phyloP scores from a whole-genome alignment of 92 coral and sea anemone species.

The Anthopleura xanthogrammica region DNA sequence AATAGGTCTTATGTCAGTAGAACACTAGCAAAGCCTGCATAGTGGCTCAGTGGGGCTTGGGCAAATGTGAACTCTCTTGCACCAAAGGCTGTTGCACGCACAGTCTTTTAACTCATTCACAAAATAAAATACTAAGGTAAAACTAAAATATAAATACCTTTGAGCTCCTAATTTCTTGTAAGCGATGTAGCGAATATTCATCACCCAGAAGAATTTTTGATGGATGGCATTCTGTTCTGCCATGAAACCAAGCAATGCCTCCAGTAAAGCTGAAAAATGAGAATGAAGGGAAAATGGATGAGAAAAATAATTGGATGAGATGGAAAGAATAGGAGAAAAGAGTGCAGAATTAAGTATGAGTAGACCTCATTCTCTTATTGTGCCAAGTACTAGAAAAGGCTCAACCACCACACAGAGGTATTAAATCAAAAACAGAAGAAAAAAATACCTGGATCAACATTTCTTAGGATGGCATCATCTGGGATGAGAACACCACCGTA shows the following conservation, averaged over 20 bases:
- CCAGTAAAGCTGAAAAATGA: slow-evolving; percentile 51
- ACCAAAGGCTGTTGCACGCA: no score
- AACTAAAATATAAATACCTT: slow-evolving; percentile 35
- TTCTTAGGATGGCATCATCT: slow-evolving; percentile 66
- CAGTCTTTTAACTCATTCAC: no score
- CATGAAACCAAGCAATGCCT: slow-evolving; percentile 61
- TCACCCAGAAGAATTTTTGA: slow-evolving; percentile 77
- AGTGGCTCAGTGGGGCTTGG: no score
- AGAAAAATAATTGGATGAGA: not conserved
- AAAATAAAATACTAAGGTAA: not conserved
- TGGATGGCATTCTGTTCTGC: slow-evolving; percentile 63
- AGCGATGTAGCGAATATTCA: slow-evolving; percentile 71
- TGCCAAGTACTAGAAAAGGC: no score
- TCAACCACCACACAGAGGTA: no score
- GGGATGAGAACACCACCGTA: slow-evolving; percentile 75
- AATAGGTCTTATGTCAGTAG: not conserved
- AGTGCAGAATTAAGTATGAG: not conserved
- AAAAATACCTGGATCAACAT: slow-evolving; percentile 61
- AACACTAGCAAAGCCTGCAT: no score
- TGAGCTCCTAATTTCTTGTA: slow-evolving; percentile 71
- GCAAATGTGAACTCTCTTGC: no score
- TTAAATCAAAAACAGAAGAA: no score
- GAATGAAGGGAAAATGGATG: not conserved
- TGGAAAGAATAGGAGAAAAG: not conserved
- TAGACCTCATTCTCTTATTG: no score